These are phyloP conservation scores for Hofmannophila pseudospretella DNA, from an alignment of 2,888 invertebrate genomes.

Conservation along the genomic window DNA sequence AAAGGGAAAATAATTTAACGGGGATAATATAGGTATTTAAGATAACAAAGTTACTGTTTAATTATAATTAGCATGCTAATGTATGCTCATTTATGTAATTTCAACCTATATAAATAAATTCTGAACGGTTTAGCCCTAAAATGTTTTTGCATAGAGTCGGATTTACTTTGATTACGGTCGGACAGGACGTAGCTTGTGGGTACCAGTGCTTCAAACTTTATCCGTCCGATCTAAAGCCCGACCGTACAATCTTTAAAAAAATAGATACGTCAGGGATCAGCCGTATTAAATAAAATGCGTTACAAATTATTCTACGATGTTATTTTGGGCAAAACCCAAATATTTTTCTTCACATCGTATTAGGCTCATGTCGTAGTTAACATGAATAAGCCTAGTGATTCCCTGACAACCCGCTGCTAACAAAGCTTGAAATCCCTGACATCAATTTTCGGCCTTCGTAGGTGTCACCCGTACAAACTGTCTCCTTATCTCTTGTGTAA, in stretches of 20 bases:
- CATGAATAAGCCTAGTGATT: too few species aligned
- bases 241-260: neutral
- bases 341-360: too few species aligned
- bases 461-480: conserved; percentile 28
- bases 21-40: neutral
- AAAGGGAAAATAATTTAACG: too few species aligned
- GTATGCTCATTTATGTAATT: conserved; percentile 1
- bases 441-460: conserved; percentile 33
- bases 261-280: neutral
- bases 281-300: too few species aligned
- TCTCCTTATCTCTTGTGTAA: conserved; percentile 31
- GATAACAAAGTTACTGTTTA: neutral
- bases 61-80: neutral
- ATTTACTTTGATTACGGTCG: conserved; percentile 40
- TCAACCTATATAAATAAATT: conserved; percentile 4
- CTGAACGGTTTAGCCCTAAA: conserved; percentile 4
- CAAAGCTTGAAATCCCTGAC: conserved; percentile 20
- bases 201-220: conserved; percentile 16
- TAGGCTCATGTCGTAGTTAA: too few species aligned
- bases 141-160: conserved; percentile 21
- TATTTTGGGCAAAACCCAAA: too few species aligned
- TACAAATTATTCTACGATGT: too few species aligned
- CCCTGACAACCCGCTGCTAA: neutral
- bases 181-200: conserved; percentile 33
- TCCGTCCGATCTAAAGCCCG: conserved; percentile 21